These are phyloP conservation scores for Harpalus rufipes DNA, from an alignment of 2,888 invertebrate genomes.

Conservation along the genomic window DNA sequence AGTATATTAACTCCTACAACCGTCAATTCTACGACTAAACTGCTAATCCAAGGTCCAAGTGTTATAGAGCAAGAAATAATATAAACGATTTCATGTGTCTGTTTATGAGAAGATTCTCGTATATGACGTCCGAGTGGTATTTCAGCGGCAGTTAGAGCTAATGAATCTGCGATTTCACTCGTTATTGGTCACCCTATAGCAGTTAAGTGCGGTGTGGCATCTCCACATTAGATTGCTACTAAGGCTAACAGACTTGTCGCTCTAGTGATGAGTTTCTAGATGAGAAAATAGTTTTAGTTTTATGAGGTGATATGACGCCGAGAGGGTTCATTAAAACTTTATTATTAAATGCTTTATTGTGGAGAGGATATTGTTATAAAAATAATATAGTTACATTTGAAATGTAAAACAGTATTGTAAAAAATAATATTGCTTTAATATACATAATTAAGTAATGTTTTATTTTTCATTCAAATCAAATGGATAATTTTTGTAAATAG, in stretches of 20 bases:
- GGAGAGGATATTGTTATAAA: background rate
- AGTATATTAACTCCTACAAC: background rate
- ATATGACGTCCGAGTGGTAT: conserved; percentile 18
- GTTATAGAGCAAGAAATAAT: conserved; percentile 38
- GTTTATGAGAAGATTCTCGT: conserved; percentile 25
- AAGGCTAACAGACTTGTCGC: conserved; percentile 26
- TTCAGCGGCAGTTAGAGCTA: conserved; percentile 74
- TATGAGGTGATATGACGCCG: conserved; percentile 9
- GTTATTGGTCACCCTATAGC: conserved; percentile 71
- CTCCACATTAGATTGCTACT: conserved; percentile 40
- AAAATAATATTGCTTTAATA: too few species aligned
- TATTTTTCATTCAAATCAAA: too few species aligned
- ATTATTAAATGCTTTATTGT: background rate
- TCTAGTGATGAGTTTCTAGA: conserved; percentile 10
- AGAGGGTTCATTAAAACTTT: background rate
- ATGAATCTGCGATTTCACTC: conserved; percentile 76
- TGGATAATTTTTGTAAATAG: too few species aligned
- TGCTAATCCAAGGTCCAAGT: background rate
- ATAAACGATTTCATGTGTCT: conserved; percentile 45
- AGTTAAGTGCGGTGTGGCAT: conserved; percentile 23
- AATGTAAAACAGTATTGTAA: too few species aligned
- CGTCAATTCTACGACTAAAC: background rate
- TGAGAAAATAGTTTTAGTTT: conserved; percentile 43
- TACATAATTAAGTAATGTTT: too few species aligned
- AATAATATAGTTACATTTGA: background rate